These are phyloP conservation scores for Aphrocallistes beatrix DNA, from an alignment of 37 sponge, comb jelly and placozoan species.

Conservation along the genomic window DNA sequence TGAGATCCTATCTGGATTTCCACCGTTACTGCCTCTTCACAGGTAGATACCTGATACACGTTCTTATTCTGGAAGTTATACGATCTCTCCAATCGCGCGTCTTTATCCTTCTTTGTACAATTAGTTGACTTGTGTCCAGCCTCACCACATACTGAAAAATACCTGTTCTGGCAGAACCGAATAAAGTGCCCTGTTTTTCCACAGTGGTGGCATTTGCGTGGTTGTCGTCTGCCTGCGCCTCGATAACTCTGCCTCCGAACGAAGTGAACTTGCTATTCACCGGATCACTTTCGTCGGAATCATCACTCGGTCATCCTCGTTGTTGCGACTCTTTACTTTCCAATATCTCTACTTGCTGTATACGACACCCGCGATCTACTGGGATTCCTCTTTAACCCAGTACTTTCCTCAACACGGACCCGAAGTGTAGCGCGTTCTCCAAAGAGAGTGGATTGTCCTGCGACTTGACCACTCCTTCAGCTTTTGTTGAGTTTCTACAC, in stretches of 20 bases:
- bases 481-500: background rate
- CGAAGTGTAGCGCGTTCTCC: background rate
- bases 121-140: background rate
- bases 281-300: background rate
- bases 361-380: background rate
- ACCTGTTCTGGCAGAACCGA: background rate
- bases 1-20: background rate
- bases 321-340: background rate
- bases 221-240: background rate
- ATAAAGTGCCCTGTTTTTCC: background rate
- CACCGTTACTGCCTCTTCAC: background rate
- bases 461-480: background rate
- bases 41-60: background rate
- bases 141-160: background rate
- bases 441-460: background rate
- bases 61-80: background rate
- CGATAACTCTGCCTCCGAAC: background rate
- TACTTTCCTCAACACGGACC: background rate
- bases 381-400: background rate
- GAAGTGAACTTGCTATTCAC: background rate
- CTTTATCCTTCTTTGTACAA: background rate
- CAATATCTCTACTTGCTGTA: background rate
- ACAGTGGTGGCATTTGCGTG: background rate
- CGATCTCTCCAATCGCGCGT: background rate
- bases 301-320: background rate